These are phyloP conservation scores for Eulemur mongoz DNA, from an alignment of 2,797 vertebrate species.

Conservation along the genomic window DNA sequence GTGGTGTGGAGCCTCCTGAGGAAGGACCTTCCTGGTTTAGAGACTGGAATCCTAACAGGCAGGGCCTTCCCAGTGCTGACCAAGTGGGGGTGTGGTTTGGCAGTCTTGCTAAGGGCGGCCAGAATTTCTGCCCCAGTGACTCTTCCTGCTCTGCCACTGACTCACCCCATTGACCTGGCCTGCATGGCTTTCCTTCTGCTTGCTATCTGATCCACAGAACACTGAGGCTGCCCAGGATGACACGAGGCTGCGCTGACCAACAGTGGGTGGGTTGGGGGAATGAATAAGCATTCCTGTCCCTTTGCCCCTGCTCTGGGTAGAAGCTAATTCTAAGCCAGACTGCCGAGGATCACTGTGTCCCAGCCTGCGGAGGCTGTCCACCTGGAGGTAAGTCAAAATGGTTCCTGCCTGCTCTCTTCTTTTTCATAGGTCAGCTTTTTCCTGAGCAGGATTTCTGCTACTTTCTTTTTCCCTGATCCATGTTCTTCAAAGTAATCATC, in stretches of 20 bases:
- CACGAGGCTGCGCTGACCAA: neutral
- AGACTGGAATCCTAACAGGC: constrained; percentile 16
- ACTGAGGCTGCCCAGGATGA: neutral
- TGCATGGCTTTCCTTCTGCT: constrained; percentile 47
- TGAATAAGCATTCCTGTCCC: constrained; percentile 44
- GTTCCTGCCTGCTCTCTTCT: constrained; percentile 1
- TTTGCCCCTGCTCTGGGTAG: neutral
- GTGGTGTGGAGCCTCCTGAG: neutral
- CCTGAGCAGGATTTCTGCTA: neutral
- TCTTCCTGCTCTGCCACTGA: constrained; percentile 71
- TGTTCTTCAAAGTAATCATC: neutral
- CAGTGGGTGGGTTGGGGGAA: neutral
- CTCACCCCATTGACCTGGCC: constrained; percentile 51
- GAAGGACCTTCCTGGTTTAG: constrained; percentile 23
- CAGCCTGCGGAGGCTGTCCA: neutral
- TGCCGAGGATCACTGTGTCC: neutral
- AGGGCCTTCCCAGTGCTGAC: constrained; percentile 47
- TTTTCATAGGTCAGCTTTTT: constrained; percentile 42
- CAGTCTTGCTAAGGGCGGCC: constrained; percentile 49
- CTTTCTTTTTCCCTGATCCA: neutral
- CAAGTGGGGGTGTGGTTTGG: constrained; percentile 57
- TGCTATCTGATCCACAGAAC: neutral
- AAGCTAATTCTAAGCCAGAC: constrained; percentile 6
- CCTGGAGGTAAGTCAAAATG: constrained; percentile 60
- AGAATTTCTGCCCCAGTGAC: constrained; percentile 68